A percentile compares a stretch with the other conserved stretches of the same genome.
Evolutionary conservation across 1,140 invertebrate species (phyloP).

Genomic region (Apis florea): DNA sequence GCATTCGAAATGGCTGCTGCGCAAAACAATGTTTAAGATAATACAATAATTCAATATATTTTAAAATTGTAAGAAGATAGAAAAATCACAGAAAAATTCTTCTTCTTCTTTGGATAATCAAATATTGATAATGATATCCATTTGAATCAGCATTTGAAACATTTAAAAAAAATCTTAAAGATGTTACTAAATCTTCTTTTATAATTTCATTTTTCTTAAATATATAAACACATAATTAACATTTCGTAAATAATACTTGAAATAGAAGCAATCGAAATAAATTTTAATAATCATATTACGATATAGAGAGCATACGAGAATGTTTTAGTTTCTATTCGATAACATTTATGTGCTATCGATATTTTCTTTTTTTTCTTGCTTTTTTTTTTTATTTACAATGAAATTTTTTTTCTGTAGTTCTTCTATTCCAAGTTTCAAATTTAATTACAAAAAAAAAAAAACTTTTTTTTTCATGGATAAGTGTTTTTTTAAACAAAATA

Average conservation of each 20-base stretch:
- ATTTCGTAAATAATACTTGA: conserved; percentile 39
- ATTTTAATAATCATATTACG: conserved; percentile 36
- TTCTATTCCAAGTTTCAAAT: conserved; percentile 44
- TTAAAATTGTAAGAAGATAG: conserved; percentile 52
- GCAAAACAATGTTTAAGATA: conserved; percentile 50
- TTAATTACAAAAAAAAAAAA: conserved; percentile 36
- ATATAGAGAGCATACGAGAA: conserved; percentile 41
- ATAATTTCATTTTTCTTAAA: conserved; percentile 27
- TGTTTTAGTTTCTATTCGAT: not conserved
- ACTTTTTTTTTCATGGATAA: conserved; percentile 11
- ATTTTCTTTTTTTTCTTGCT: not conserved
- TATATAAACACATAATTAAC: conserved; percentile 45
- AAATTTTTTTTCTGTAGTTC: conserved; percentile 60
- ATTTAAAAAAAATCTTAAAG: conserved; percentile 12
- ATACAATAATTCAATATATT: conserved; percentile 48
- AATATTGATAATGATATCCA: conserved; percentile 1
- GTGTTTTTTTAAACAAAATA: conserved; percentile 50
- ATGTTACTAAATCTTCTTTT: conserved; percentile 11
- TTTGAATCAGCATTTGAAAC: not conserved
- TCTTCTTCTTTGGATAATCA: not conserved
- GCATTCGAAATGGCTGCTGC: conserved; percentile 38
- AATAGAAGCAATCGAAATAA: conserved; percentile 45
- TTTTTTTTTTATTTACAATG: conserved; percentile 11
- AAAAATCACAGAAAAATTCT: conserved; percentile 65
- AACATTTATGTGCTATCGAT: not conserved